Base-by-base conservation (phyloP, 2,797 vertebrate genomes). In the Stomatorhinus walkeri region DNA sequence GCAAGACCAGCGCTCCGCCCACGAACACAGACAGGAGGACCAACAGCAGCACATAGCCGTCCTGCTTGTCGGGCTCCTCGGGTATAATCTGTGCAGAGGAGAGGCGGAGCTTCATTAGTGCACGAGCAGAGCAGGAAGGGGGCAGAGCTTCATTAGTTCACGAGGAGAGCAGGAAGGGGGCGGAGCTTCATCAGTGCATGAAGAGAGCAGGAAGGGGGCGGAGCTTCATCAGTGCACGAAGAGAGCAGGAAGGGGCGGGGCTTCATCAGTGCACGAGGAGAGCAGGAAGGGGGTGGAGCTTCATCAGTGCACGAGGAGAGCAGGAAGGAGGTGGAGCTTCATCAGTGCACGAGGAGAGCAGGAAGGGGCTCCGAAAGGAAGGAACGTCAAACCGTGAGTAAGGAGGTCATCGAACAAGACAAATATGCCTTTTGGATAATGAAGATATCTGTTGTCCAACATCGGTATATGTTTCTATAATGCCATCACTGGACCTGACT, bases 1-100 rank as follows among this genome's bases (percentile, higher is more conserved):
- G 93, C 91, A 97, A 95, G 89, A 97, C 96, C 91, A 99, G 90
- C 0, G 96, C 95, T 90, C 97, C 98, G 4, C 97, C 97, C 4
- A 98, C 95, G 91, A 99, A 96, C 92, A 98, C 94, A 88, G 96
- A 98, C 91, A 98, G 94, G 90, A 99, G 95, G 90, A 97, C 97
- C 89, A 98, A 93, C 88, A 98, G 95, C 89, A 98, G 94, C 91
- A 96, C 94, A n/a, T 96, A 97, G 92, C 97, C 97, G 95, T 98
- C 96, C 92, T 96, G 94, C 88, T 94, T 93, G 93, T 94, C 90
- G 0, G 89, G 91, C 89, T 93, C 92, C 16, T 93, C 72, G 40
- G 95, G 94, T 90, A 94, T 91, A 90, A 93, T 94, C 95, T 96
- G 90, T 8, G 1, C 14, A 61, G 91, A 85, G 49, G 0, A 51